Evolutionary conservation across 2,888 invertebrate genomes (phyloP).

Genomic region (Lasioglossum malachurum): DNA sequence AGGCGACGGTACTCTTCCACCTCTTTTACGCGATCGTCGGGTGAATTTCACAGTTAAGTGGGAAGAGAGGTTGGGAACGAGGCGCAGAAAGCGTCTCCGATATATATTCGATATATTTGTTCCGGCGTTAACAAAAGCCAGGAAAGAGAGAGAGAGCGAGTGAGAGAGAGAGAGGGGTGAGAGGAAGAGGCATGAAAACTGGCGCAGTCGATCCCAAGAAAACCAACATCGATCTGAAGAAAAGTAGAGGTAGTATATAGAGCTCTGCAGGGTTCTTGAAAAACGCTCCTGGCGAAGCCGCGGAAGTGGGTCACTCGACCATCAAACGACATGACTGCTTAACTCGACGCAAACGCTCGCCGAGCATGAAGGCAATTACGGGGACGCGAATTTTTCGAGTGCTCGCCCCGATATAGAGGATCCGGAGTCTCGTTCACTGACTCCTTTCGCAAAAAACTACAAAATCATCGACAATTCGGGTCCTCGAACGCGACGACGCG

Average conservation of each 20-base stretch:
- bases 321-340: constrained; percentile 34
- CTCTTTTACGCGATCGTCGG: too few species aligned
- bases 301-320: constrained; percentile 31
- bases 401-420: background rate
- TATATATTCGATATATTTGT: constrained; percentile 5
- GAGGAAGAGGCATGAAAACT: background rate
- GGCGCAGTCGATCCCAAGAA: background rate
- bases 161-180: background rate
- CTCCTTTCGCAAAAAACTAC: background rate
- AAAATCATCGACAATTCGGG: background rate
- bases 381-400: constrained; percentile 17
- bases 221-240: background rate
- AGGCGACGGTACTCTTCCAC: too few species aligned
- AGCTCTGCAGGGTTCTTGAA: constrained; percentile 9
- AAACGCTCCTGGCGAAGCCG: constrained; percentile 11
- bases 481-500: too few species aligned
- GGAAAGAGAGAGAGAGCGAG: background rate
- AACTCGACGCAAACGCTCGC: constrained; percentile 12
- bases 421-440: background rate
- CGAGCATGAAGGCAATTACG: constrained; percentile 13
- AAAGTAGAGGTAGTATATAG: constrained; percentile 4
- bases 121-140: background rate
- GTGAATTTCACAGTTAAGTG: too few species aligned
- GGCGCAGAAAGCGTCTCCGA: too few species aligned
- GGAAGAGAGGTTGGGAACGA: too few species aligned